Percentiles rank a stretch among this genome's conserved stretches.
Conservation (phyloP, 35 echinoderm and acorn worm genomes). For the Heliocidaris tuberculata region DNA sequence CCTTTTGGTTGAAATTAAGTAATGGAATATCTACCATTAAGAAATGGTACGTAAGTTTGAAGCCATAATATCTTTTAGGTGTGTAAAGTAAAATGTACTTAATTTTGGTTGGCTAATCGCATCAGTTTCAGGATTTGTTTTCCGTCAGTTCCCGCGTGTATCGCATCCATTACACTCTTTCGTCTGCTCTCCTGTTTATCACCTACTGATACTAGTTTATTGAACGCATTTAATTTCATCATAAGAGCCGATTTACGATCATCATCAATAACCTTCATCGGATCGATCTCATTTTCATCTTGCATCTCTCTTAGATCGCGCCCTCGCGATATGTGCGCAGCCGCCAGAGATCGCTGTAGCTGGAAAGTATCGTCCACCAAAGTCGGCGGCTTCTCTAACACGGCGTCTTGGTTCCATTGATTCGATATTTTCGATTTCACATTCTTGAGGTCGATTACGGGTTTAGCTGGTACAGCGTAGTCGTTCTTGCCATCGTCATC, state of each 20-base stretch:
- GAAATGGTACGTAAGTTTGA: too few relatives aligned
- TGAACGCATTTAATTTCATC: slow-evolving; percentile 48
- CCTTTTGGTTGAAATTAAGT: too few relatives aligned
- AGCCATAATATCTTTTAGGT: too few relatives aligned
- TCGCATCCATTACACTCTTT: slow-evolving; percentile 41
- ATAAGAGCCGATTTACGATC: slow-evolving; percentile 19
- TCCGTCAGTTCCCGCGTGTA: slow-evolving; percentile 32
- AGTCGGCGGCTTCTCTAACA: slow-evolving; percentile 52
- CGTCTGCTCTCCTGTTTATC: slow-evolving; percentile 20
- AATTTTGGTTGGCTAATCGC: neutral
- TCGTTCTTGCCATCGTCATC: slow-evolving; percentile 27
- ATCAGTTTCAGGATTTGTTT: slow-evolving; percentile 28
- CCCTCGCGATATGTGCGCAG: slow-evolving; percentile 53
- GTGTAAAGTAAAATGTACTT: neutral
- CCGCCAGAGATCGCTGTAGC: slow-evolving; percentile 56
- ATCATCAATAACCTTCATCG: slow-evolving; percentile 59
- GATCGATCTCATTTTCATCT: slow-evolving; percentile 57
- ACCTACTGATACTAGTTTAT: neutral
- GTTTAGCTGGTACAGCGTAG: slow-evolving; percentile 28
- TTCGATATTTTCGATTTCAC: slow-evolving; percentile 51
- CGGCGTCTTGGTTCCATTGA: slow-evolving; percentile 40
- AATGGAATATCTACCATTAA: too few relatives aligned
- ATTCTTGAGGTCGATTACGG: neutral
- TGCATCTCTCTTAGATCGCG: slow-evolving; percentile 61
- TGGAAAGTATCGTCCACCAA: slow-evolving; percentile 53